Evolutionary conservation across 2,113 vertebrate species (phyloP).

Genomic region (Progne subis): DNA sequence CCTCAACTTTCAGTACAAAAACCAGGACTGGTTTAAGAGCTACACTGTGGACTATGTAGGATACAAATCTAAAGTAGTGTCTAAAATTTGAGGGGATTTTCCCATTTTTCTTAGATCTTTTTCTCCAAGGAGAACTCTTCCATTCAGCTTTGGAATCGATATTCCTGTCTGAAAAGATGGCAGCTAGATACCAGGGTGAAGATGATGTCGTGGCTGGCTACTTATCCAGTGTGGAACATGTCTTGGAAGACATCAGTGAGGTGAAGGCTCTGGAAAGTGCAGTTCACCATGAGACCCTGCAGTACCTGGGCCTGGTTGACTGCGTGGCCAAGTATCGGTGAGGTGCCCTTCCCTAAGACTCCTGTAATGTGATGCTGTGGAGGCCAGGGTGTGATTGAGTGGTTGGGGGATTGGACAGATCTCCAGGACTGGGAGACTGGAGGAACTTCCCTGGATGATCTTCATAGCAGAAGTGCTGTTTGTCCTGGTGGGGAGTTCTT

Average conservation of each 20-base stretch:
- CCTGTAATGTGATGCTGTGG: rapidly evolving
- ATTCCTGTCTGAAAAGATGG: slow-evolving; percentile 56
- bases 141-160: slow-evolving; percentile 84
- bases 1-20: neutral
- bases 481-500: neutral
- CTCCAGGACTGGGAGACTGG: neutral
- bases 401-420: neutral
- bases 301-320: slow-evolving; percentile 89
- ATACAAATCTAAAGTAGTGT: neutral
- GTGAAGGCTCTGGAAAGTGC: slow-evolving; percentile 89
- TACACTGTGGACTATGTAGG: neutral
- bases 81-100: neutral
- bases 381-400: neutral
- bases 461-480: neutral
- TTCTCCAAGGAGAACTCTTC: slow-evolving; percentile 87
- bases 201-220: slow-evolving; percentile 72
- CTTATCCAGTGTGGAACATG: slow-evolving; percentile 82
- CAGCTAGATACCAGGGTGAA: slow-evolving; percentile 20
- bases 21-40: neutral
- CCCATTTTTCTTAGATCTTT: slow-evolving; percentile 79
- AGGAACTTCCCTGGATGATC: neutral
- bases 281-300: slow-evolving; percentile 82
- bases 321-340: slow-evolving; percentile 93
- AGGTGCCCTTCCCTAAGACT: slow-evolving; percentile 11
- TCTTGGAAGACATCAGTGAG: slow-evolving; percentile 81